Percentiles rank a stretch among this genome's conserved stretches.
Conservation (phyloP, 2,797 vertebrate species). For the Tenualosa ilisha region DNA sequence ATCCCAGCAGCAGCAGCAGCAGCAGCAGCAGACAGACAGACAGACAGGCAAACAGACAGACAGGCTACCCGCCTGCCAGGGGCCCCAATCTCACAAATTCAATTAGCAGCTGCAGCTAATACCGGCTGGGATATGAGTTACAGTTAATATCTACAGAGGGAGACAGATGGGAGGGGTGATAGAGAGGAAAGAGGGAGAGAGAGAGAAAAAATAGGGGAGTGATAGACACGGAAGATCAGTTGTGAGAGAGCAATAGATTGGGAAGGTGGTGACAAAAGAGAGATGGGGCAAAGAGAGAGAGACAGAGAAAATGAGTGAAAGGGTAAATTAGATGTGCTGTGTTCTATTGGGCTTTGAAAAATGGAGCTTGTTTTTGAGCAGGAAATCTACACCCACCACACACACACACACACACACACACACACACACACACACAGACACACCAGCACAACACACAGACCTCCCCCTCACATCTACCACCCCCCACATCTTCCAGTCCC, state of each 20-base stretch:
- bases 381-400: not conserved
- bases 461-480: not conserved
- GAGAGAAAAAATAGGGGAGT: conserved; percentile 19
- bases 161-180: conserved; percentile 34
- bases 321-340: not conserved
- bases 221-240: conserved; percentile 15
- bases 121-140: not conserved
- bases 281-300: not conserved
- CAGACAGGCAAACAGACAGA: conserved; percentile 16
- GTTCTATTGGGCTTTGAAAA: not conserved
- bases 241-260: not conserved
- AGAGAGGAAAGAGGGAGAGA: not conserved
- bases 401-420: not conserved
- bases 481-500: not conserved
- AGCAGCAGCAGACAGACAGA: not conserved
- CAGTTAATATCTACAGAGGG: not conserved
- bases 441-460: not conserved
- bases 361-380: not conserved
- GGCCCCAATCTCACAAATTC: not conserved
- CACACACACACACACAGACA: not conserved
- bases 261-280: not conserved
- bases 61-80: not conserved
- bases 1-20: not conserved
- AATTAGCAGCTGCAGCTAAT: not conserved
- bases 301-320: not conserved